A percentile compares a stretch with the other conserved stretches of the same genome.
Evolutionary conservation across 2,113 vertebrate species (phyloP).

Genomic region (Xerus inauris): DNA sequence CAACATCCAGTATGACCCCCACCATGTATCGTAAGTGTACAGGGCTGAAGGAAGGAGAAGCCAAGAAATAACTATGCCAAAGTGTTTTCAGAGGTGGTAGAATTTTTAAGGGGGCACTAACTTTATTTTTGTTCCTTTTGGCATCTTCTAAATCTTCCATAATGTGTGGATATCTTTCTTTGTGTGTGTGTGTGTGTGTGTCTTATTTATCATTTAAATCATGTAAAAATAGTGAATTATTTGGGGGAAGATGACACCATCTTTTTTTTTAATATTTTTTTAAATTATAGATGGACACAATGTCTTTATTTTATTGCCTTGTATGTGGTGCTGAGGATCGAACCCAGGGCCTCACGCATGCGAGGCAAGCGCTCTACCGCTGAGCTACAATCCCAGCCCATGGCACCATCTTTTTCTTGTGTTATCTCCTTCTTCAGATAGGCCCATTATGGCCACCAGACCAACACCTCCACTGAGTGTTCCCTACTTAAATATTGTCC

Average conservation of each 20-base stretch:
- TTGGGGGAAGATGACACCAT: not conserved
- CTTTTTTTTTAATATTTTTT: too few species aligned
- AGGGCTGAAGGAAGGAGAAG: not conserved
- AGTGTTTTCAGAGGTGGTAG: not conserved
- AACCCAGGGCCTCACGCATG: too few species aligned
- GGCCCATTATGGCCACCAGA: not conserved
- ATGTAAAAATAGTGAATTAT: constrained; percentile 10
- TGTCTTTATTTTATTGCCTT: too few species aligned
- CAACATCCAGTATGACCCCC: not conserved
- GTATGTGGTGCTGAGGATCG: too few species aligned
- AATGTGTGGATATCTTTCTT: not conserved
- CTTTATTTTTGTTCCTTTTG: constrained; percentile 43
- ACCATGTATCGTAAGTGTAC: not conserved
- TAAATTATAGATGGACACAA: too few species aligned
- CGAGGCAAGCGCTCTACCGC: too few species aligned
- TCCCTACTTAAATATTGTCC: not conserved
- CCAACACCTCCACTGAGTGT: not conserved
- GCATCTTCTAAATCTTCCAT: not conserved
- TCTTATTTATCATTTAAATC: not conserved
- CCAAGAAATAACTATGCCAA: not conserved
- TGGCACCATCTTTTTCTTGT: not conserved
- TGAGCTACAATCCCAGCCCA: too few species aligned
- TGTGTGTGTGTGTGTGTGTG: too few species aligned
- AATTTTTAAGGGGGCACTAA: not conserved
- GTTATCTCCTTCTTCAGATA: not conserved